Conservation (phyloP, 2,797 vertebrate species). For the Typhlichthys eigenmanni region DNA sequence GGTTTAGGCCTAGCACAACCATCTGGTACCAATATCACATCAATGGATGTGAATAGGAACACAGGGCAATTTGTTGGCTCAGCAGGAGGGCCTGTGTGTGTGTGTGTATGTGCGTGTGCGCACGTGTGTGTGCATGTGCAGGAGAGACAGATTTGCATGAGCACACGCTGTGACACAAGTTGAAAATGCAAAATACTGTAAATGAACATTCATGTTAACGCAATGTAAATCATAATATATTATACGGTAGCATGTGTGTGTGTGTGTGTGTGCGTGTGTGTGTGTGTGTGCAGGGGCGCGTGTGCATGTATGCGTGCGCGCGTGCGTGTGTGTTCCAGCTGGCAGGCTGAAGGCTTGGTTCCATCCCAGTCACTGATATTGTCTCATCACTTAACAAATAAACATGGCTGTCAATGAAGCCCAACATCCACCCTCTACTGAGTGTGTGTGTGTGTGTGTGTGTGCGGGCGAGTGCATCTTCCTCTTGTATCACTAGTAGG, state of each 20-base stretch:
- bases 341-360: slow-evolving; percentile 67
- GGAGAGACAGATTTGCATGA: not conserved
- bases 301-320: slow-evolving; percentile 19
- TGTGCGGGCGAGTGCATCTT: not conserved
- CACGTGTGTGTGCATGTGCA: not conserved
- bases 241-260: slow-evolving; percentile 9
- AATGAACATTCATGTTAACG: slow-evolving; percentile 6
- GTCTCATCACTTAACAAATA: slow-evolving; percentile 71
- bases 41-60: slow-evolving; percentile 66
- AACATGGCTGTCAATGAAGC: slow-evolving; percentile 59
- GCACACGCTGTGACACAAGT: slow-evolving; percentile 9
- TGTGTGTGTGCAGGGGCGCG: slow-evolving; percentile 24
- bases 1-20: slow-evolving; percentile 57
- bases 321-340: slow-evolving; percentile 59
- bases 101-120: slow-evolving; percentile 20
- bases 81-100: slow-evolving; percentile 42
- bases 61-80: slow-evolving; percentile 65
- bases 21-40: slow-evolving; percentile 68
- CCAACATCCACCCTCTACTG: slow-evolving; percentile 11
- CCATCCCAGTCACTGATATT: slow-evolving; percentile 66
- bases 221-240: not conserved
- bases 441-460: not conserved
- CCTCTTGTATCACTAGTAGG: no score
- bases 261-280: slow-evolving; percentile 15
- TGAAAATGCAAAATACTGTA: slow-evolving; percentile 1